phyloP scores from a whole-genome alignment of 1,140 invertebrate genomes.

The Euwallacea fornicatus region DNA sequence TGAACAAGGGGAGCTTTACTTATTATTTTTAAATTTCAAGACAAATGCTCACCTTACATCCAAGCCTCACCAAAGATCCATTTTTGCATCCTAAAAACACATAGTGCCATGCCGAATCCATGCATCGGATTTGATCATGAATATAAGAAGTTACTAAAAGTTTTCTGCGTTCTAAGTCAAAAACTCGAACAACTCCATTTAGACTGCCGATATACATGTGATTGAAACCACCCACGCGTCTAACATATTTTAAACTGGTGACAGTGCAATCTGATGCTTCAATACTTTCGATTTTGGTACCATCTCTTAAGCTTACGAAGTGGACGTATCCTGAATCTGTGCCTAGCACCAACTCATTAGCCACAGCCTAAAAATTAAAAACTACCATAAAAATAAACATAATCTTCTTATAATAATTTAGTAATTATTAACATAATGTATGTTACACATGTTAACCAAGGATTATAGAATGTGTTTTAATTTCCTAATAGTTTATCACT shows the following conservation, averaged over 20 bases:
- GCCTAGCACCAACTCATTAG: constrained; percentile 24
- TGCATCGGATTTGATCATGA: constrained; percentile 57
- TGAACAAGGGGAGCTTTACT: neutral
- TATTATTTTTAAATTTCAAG: neutral
- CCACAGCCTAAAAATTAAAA: constrained; percentile 24
- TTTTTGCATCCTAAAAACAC: constrained; percentile 59
- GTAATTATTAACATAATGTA: too few relatives aligned
- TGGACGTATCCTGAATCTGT: constrained; percentile 36
- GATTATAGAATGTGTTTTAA: too few relatives aligned
- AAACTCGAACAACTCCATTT: constrained; percentile 22
- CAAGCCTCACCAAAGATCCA: constrained; percentile 57
- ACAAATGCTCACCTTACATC: constrained; percentile 53
- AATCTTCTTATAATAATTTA: too few relatives aligned
- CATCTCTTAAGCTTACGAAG: constrained; percentile 19
- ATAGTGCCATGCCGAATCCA: constrained; percentile 58
- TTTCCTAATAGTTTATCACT: too few relatives aligned
- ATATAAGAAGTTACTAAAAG: constrained; percentile 21
- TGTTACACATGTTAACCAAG: too few relatives aligned
- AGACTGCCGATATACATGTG: too few relatives aligned
- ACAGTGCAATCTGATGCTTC: neutral
- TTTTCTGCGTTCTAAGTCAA: constrained; percentile 33
- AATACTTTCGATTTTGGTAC: neutral
- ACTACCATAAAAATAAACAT: neutral
- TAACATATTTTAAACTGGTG: neutral
- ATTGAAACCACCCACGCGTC: too few relatives aligned